Conservation (phyloP, 2,888 invertebrate species). For the Thera britannica region DNA sequence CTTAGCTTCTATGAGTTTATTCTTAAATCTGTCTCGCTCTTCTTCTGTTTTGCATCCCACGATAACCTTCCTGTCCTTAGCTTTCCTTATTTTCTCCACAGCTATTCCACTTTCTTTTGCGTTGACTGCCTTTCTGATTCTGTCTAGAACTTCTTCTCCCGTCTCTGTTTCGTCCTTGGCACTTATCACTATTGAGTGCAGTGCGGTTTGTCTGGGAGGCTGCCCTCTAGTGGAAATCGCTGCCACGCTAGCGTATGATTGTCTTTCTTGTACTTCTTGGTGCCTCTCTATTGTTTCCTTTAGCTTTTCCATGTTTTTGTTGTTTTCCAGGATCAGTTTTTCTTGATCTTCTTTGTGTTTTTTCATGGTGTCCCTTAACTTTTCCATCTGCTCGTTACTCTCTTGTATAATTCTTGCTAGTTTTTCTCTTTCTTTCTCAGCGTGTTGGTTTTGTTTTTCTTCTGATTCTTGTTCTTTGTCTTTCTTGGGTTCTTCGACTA, state of each 20-base stretch:
- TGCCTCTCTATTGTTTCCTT: background rate
- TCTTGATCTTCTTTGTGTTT: background rate
- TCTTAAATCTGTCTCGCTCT: background rate
- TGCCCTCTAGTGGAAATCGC: background rate
- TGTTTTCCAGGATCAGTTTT: background rate
- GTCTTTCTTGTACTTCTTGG: background rate
- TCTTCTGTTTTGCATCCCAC: background rate
- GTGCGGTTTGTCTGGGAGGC: background rate
- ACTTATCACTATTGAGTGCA: background rate
- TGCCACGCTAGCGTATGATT: background rate
- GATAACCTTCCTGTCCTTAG: background rate
- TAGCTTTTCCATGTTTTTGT: background rate
- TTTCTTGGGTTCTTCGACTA: no score
- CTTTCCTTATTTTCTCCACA: background rate
- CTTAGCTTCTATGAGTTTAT: background rate
- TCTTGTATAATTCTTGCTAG: background rate
- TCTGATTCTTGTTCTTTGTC: no score
- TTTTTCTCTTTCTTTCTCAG: background rate
- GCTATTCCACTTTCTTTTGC: background rate
- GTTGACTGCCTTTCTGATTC: background rate
- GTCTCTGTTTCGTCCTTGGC: background rate
- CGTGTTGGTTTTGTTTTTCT: background rate
- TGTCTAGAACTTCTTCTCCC: background rate
- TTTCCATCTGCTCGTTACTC: background rate
- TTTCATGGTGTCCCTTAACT: background rate